A percentile compares a stretch with the other conserved stretches of the same genome.
phyloP scores from a whole-genome alignment of 2,888 invertebrate species.

The Cyclophora punctaria region DNA sequence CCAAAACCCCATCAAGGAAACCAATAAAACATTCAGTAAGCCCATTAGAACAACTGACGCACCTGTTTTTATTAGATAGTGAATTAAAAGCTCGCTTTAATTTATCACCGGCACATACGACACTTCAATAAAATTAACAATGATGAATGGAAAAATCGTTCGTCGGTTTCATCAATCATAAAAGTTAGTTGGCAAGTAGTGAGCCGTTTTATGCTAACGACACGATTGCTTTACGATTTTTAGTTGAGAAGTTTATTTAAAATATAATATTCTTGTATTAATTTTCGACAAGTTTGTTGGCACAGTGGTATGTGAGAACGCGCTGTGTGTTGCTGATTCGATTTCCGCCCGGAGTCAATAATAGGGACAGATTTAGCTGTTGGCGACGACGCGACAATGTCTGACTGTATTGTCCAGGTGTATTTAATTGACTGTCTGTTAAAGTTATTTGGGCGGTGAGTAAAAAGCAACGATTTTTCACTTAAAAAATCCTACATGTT shows the following conservation, averaged over 20 bases:
- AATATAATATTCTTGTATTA: no score
- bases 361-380: no score
- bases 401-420: not conserved
- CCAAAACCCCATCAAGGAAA: not conserved
- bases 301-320: no score
- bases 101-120: conserved; percentile 51
- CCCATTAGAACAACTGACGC: conserved; percentile 33
- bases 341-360: no score
- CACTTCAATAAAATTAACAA: conserved; percentile 69
- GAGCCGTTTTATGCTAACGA: conserved; percentile 25
- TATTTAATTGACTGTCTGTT: conserved; percentile 8
- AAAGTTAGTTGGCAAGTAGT: conserved; percentile 44
- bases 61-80: conserved; percentile 34
- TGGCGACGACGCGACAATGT: not conserved
- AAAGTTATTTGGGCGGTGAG: not conserved
- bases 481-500: not conserved
- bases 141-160: conserved; percentile 70
- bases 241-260: not conserved
- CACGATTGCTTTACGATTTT: conserved; percentile 20
- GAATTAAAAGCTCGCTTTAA: conserved; percentile 36
- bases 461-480: not conserved
- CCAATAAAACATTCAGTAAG: conserved; percentile 5
- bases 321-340: no score
- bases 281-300: no score
- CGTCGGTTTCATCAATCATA: conserved; percentile 58